Base-by-base conservation (phyloP, 2,888 invertebrate species). In the Acleris literana region DNA sequence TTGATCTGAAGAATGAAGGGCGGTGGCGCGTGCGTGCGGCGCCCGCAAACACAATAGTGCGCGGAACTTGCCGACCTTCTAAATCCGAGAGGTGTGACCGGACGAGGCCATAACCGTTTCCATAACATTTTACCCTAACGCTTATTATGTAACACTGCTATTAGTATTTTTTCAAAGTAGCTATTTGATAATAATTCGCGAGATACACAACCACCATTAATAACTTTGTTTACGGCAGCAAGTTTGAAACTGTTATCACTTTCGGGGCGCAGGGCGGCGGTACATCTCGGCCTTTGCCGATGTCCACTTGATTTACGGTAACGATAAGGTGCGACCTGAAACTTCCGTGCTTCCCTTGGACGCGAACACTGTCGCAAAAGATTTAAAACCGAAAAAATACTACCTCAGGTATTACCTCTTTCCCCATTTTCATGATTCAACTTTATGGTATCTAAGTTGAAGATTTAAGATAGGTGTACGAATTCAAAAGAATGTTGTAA, bases 261-360 rank as follows among this genome's bases (percentile, higher is more conserved):
- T 82, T 76, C 76, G 79, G 81, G 80, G 81, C 81, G 81, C 82
- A 77, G 77, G 71, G 68, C 63, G 70, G 48, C 78, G 76, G 82
- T 82, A 84, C 85, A 83, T 86, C 83, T 82, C 77, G 76, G 75
- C 82, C 78, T 80, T 82, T 77, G 74, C 81, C 85, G 80, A 83
- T 86, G 88, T 87, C 87, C 88, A 83, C 85, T 85, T 88, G 88
- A 89, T 89, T 88, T 89, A 89, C 87, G 79, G 76, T 83, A 79
- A 83, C 82, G 88, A 89, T 88, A 89, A 88, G 86, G 86, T 85
- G 83, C 85, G 83, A 82, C 88, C 87, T 84, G 85, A 87, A 88
- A 88, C 81, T 86, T 88, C 84, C 80, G 78, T 81, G 80, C 81
- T 78, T 74, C 79, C 77, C 70, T 71, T 71, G 74, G 74, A 74